phyloP scores from a whole-genome alignment of 2,797 vertebrate species.

The Dipus sagitta region DNA sequence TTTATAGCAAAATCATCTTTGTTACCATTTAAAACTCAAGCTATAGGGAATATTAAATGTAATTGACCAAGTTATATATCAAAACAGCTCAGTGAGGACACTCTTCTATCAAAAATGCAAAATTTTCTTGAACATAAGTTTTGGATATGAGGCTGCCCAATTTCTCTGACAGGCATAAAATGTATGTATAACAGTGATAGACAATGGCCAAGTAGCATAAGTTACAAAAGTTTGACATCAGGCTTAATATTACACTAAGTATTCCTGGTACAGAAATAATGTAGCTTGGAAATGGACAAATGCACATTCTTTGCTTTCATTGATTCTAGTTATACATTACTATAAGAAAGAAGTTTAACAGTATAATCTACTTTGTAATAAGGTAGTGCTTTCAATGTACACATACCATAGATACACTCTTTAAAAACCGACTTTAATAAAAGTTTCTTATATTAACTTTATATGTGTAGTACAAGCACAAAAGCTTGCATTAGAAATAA shows the following conservation, averaged over 20 bases:
- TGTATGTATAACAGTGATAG: background rate
- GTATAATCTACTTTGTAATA: background rate
- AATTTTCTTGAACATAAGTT: background rate
- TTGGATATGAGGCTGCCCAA: background rate
- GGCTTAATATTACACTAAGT: slow-evolving; percentile 33
- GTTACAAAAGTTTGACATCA: slow-evolving; percentile 7
- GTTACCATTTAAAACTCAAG: slow-evolving; percentile 51
- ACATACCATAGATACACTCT: background rate
- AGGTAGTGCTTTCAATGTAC: background rate
- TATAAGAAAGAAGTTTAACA: background rate
- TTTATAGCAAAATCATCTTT: slow-evolving; percentile 55
- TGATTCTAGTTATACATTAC: slow-evolving; percentile 39
- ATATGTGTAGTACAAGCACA: background rate
- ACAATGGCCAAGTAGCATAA: slow-evolving; percentile 7
- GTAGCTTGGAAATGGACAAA: background rate
- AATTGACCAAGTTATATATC: background rate
- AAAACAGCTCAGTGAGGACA: slow-evolving; percentile 25
- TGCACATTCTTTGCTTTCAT: slow-evolving; percentile 2
- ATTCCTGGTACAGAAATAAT: slow-evolving; percentile 39
- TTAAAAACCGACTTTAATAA: slow-evolving; percentile 47
- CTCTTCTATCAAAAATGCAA: slow-evolving; percentile 21
- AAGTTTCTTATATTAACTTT: slow-evolving; percentile 35
- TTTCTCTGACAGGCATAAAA: slow-evolving; percentile 49
- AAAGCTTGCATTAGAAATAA: background rate
- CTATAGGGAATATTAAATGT: slow-evolving; percentile 16